Evolutionary conservation across 2,888 invertebrate species (phyloP), one percentile per base, ranked within the genome.

Genomic region (Apamea epomidion): DNA sequence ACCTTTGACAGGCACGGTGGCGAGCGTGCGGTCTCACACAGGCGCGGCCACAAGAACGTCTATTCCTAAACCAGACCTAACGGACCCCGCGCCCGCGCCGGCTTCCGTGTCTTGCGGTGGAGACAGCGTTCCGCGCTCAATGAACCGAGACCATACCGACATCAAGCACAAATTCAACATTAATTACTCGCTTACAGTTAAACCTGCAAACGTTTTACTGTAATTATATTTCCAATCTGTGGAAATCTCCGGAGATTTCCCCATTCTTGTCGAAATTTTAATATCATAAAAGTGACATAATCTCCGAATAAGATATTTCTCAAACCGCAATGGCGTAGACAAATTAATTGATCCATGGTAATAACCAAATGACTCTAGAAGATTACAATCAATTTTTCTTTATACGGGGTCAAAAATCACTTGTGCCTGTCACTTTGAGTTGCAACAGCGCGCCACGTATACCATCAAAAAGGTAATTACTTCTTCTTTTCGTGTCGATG

Each of bases 71-170:
- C 75, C 62, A 72, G 71, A 74, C 48, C 80, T 86, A 85, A 86
- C 90, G 90, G 86, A 79, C 1, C 29, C n/a, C 68, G 48, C 68
- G 48, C 64, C 32, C 68, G 62, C 74, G n/a, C 37, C 32, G 42
- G 62, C 85, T 87, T 90, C 90, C 90, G 83, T 78, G 58, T 86
- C 85, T 90, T 91, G 91, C 78, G 91, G 87, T 87, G 80, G 77
- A 82, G 77, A 80, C 81, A 82, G 75, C 82, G 74, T 74, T 84
- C 82, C 76, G 68, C 70, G 72, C 82, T 79, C 82, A 79, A 74
- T 84, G 82, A 86, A 89, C 85, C 84, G 77, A 42, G 32, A 74
- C 80, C 51, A 75, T 78, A 80, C 73, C 78, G 54, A 75, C 32
- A 45, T 51, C 81, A 58, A 76, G 68, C 82, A 87, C 81, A 80